A percentile compares a stretch with the other conserved stretches of the same genome.
These are phyloP conservation scores for Sandelia bainsii DNA, from an alignment of 2,797 vertebrate species.

Conservation along the genomic window DNA sequence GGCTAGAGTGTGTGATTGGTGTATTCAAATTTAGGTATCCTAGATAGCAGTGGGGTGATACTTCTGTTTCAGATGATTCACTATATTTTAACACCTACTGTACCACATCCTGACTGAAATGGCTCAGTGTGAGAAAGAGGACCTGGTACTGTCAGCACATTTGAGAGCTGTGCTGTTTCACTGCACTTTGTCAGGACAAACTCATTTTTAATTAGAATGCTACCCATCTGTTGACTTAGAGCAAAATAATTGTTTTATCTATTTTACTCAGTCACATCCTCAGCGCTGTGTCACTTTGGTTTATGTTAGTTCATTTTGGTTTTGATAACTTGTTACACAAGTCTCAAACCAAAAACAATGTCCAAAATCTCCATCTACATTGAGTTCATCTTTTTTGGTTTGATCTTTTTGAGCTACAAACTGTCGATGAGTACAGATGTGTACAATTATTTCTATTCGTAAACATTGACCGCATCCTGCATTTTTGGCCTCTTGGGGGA, in stretches of 20 bases:
- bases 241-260: neutral
- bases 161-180: neutral
- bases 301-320: too few species aligned
- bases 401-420: too few species aligned
- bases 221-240: neutral
- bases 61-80: conserved; percentile 16
- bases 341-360: too few species aligned
- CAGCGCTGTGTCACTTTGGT: neutral
- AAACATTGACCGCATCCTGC: too few species aligned
- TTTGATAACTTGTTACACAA: too few species aligned
- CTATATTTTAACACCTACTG: conserved; percentile 21
- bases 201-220: neutral
- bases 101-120: conserved; percentile 33
- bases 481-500: too few species aligned
- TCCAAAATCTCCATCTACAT: neutral
- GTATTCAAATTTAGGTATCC: neutral
- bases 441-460: too few species aligned
- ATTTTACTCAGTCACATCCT: neutral
- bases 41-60: neutral
- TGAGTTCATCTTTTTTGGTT: neutral
- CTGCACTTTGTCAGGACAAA: neutral
- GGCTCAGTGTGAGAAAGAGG: conserved; percentile 33
- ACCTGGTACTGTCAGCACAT: conserved; percentile 18
- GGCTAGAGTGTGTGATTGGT: neutral
- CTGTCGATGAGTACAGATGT: too few species aligned